Base-by-base conservation (phyloP, 2,888 invertebrate species). In the Taphrorychus bicolor region DNA sequence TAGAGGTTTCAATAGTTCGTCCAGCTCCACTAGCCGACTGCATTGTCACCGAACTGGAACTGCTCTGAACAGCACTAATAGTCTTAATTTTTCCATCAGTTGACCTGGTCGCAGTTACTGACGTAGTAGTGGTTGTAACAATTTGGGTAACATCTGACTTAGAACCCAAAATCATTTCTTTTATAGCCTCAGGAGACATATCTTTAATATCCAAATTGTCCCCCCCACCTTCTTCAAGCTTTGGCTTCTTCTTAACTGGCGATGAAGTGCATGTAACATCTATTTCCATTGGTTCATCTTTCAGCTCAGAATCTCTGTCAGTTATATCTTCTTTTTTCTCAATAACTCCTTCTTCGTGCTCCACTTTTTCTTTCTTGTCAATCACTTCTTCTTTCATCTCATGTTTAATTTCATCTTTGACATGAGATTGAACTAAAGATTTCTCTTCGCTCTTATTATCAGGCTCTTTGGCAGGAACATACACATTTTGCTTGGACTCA, bases 51-150 rank as follows among this genome's bases (percentile, higher is more conserved):
- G 81, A 81, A 41, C 83, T 83, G 16, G 83, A 82, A 49, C 84
- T 84, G 71, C 83, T 82, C 69, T 82, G 78, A 49, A 84, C 84
- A 5, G 78, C 73, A 4, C 81, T 83, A 22, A 84, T 77, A 40
- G 81, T 83, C 76, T 86, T 85, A 63, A 85, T 83, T 24, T 79
- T 75, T 19, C 86, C 86, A 71, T 84, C 84, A 3, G 82, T 79
- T n/a, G 79, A 72, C 4, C 81, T 81, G 54, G 81, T 81, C 16
- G 80, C 82, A 1, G 82, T 82, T 0, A 82, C 80, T n/a, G 83
- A 83, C 5, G 82, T 82, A 18, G 80, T 78, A 51, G 78, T 76
- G 49, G 79, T 84, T n/a, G 78, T 80, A 40, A 80, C 52, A 2
- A 72, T 68, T 58, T 70, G 64, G 18, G 73, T 73, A 32, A 71